Evolutionary conservation across 2,113 vertebrate species (phyloP).

Genomic region (Microtus richardsoni): DNA sequence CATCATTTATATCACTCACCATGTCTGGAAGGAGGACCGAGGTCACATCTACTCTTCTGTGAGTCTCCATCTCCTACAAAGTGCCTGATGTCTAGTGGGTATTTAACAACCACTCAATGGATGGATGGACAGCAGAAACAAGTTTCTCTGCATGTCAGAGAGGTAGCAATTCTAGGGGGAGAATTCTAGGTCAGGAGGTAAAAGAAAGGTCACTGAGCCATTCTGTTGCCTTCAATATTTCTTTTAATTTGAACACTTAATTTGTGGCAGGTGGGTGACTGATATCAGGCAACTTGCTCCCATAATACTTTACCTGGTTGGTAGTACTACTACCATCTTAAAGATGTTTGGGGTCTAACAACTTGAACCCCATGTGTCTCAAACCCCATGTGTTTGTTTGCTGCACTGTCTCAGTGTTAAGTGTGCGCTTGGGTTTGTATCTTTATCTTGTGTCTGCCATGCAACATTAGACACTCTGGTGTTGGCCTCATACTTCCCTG

Average conservation of each 20-base stretch:
- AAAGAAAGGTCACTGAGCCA: neutral
- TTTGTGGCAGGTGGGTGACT: neutral
- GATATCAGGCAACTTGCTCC: neutral
- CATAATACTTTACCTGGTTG: neutral
- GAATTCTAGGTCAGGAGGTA: neutral
- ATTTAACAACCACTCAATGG: neutral
- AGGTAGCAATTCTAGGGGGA: neutral
- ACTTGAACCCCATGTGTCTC: neutral
- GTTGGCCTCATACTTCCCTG: rapidly evolving
- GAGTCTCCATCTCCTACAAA: neutral
- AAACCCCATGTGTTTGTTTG: neutral
- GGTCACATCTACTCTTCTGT: neutral
- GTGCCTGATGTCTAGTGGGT: neutral
- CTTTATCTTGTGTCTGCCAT: neutral
- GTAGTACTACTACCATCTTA: neutral
- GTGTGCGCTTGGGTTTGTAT: neutral
- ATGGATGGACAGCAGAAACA: neutral
- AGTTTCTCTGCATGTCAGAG: neutral
- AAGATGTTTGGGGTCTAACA: neutral
- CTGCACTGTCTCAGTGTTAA: neutral
- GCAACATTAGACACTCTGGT: neutral
- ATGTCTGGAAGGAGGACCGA: neutral
- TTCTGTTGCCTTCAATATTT: neutral
- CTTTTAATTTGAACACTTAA: neutral
- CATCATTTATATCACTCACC: neutral